Base-by-base conservation (phyloP, 2,797 vertebrate species). In the Euthynnus affinis region DNA sequence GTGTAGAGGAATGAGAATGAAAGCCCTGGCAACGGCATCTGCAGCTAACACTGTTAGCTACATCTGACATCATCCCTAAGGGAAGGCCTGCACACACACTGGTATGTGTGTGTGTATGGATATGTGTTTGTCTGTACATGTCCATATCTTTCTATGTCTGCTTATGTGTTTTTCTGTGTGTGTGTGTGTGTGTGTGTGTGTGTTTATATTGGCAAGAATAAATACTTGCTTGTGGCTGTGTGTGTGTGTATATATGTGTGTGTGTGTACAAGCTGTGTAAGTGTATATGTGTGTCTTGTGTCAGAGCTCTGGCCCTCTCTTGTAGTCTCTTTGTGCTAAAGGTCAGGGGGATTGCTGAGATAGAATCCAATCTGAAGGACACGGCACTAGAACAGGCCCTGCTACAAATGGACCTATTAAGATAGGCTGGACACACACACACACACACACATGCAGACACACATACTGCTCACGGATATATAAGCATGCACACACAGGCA, bases 321-420 rank as follows among this genome's bases (percentile, higher is more conserved):
- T 83, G 89, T 93, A 86, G 86, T 90, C 82, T 92, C 91, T 93
- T 91, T 84, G 91, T 93, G 91, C 72, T 83, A 94, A 94, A 95
- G 93, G 94, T 94, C 93, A 94, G 91, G 83, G 77, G 87, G 89
- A 93, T 93, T 88, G 86, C 88, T 87, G 88, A 83, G 90, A 93
- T 94, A 92, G 88, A 90, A 93, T 94, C 91, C 91, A 90, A 88
- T 93, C 90, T 94, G 88, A 93, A 93, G 90, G 91, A 94, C 93
- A 93, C 83, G 7, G 85, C 89, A 87, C 87, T 92, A 90, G 93
- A 94, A 93, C 92, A 93, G 81, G 83, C 67, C 86, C 79, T 86
- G 81, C 80, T 91, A 91, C 92, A 94, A 94, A 94, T 94, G 91
- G 88, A 92, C 84, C 91, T 87, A 94, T 94, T 94, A 93, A 90